Percentiles rank a stretch among this genome's conserved stretches.
Conservation (phyloP, 2,113 vertebrate species). For the Leptocoma aspasia region DNA sequence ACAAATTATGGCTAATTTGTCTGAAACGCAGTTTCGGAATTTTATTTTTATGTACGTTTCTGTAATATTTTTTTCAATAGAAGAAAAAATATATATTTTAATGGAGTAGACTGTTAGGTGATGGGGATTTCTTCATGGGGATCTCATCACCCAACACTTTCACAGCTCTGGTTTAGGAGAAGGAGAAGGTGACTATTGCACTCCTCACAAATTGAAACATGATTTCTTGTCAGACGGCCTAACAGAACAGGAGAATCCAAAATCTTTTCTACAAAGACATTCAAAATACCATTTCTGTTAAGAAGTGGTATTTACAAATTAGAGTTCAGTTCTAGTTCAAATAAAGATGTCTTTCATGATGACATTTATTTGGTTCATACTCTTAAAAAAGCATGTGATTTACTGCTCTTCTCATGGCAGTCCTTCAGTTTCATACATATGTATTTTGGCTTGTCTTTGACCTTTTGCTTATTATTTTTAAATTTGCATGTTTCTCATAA, state of each 20-base stretch:
- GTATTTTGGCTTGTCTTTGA: conserved; percentile 63
- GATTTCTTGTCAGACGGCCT: neutral
- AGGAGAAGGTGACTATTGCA: neutral
- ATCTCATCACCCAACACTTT: neutral
- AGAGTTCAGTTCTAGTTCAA: conserved; percentile 56
- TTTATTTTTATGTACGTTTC: neutral
- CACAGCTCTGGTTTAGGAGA: neutral
- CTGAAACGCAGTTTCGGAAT: neutral
- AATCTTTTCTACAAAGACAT: conserved; percentile 3
- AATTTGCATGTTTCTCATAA: conserved; percentile 60
- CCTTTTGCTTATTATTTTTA: conserved; percentile 59
- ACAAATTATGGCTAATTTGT: neutral
- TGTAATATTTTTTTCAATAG: neutral
- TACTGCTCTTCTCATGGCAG: conserved; percentile 24
- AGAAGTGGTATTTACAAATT: conserved; percentile 49
- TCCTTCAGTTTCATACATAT: conserved; percentile 37
- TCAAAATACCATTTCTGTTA: conserved; percentile 32
- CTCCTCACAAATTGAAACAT: neutral
- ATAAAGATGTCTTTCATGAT: conserved; percentile 58
- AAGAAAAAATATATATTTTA: neutral
- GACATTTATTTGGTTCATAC: conserved; percentile 54
- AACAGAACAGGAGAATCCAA: neutral
- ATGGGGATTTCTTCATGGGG: neutral
- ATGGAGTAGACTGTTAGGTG: neutral
- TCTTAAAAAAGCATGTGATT: conserved; percentile 50